A percentile compares a stretch with the other conserved stretches of the same genome.
phyloP scores from a whole-genome alignment of 92 coral and sea anemone species.

The Anthopleura xanthogrammica region DNA sequence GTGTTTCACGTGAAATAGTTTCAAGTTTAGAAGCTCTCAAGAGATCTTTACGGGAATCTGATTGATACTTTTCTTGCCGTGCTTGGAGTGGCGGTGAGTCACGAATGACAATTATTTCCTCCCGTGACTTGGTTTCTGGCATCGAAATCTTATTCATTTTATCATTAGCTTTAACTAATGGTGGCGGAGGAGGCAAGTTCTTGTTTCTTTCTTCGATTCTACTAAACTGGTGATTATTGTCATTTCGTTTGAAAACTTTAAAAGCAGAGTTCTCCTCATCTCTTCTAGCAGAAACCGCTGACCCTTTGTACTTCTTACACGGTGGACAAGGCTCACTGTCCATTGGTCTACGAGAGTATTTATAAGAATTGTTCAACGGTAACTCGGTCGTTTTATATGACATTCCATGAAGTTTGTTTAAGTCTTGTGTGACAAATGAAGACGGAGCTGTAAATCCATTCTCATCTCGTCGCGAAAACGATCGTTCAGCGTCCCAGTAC shows the following conservation, averaged over 20 bases:
- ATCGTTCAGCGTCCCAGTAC: not conserved
- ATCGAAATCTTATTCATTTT: not conserved
- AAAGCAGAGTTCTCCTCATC: constrained; percentile 20
- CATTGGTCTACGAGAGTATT: not conserved
- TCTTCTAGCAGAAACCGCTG: not conserved
- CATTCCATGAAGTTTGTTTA: not conserved
- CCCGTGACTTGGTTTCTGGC: not conserved
- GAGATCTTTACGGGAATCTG: not conserved
- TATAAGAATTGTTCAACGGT: not conserved
- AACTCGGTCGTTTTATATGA: not conserved
- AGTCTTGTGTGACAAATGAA: not conserved
- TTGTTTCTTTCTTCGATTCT: constrained; percentile 10
- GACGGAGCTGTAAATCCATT: not conserved
- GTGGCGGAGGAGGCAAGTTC: constrained; percentile 35
- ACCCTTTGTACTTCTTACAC: not conserved
- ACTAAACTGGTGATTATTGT: not conserved
- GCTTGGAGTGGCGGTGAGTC: constrained; percentile 21
- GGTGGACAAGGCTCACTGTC: not conserved
- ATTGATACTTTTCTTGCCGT: not conserved
- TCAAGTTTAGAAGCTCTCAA: not conserved
- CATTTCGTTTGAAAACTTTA: constrained; percentile 1
- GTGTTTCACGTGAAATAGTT: not conserved
- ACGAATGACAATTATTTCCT: constrained; percentile 14
- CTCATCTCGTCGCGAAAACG: not conserved
- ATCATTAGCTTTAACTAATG: constrained; percentile 27